phyloP scores from a whole-genome alignment of 2,888 invertebrate genomes.

The Agrypnus murinus region DNA sequence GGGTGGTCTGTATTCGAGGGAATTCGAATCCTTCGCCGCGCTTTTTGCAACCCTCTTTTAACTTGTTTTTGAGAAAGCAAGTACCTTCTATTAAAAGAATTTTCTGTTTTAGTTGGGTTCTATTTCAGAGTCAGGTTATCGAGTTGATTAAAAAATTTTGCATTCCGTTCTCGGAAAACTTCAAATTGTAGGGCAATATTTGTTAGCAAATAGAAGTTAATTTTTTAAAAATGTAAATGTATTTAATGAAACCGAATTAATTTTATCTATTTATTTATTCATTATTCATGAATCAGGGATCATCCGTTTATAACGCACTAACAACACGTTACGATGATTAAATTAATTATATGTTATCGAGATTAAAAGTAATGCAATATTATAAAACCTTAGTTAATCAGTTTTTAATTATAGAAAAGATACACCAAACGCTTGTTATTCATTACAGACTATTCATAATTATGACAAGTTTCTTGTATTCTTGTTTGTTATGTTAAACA shows the following conservation, averaged over 20 bases:
- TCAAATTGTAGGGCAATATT: no score
- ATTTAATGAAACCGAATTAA: no score
- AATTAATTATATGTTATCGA: slow-evolving; percentile 31
- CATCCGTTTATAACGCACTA: slow-evolving; percentile 20
- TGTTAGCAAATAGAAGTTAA: no score
- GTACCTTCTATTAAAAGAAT: no score
- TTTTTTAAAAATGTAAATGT: no score
- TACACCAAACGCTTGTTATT: slow-evolving; percentile 7
- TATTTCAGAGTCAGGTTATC: no score
- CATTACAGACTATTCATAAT: slow-evolving; percentile 5
- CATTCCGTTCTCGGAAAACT: no score
- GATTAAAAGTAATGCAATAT: slow-evolving; percentile 22
- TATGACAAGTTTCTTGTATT: slow-evolving; percentile 21
- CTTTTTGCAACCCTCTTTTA: slow-evolving; percentile 18
- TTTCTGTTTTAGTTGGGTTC: no score
- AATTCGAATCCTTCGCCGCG: slow-evolving; percentile 12
- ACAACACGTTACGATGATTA: slow-evolving; percentile 31
- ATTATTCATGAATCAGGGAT: slow-evolving; percentile 30
- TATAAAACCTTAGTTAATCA: slow-evolving; percentile 24
- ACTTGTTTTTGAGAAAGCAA: slow-evolving; percentile 1
- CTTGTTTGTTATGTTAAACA: slow-evolving; percentile 28
- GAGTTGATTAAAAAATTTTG: slow-evolving; percentile 25
- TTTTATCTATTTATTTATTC: slow-evolving; percentile 9
- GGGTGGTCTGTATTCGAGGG: slow-evolving; percentile 12
- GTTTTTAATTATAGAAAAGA: slow-evolving; percentile 33